These are phyloP conservation scores for Psittacus erithacus DNA, from an alignment of 2,113 vertebrate genomes.

Conservation along the genomic window DNA sequence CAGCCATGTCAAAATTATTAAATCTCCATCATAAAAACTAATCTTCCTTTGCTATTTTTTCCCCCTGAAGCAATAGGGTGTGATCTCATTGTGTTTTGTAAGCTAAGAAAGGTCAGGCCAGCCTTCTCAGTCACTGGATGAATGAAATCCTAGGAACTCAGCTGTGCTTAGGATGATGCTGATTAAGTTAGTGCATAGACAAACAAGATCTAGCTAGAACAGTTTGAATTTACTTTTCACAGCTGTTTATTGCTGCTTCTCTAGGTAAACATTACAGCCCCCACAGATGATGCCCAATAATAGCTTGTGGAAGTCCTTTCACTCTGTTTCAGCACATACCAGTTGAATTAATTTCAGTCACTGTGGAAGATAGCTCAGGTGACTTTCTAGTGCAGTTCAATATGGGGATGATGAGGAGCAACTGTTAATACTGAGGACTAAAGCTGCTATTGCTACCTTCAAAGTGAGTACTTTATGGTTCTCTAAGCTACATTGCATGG, in stretches of 20 bases:
- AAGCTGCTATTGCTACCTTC: background rate
- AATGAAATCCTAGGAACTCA: background rate
- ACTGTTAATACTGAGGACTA: background rate
- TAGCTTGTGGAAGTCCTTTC: constrained; percentile 20
- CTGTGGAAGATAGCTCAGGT: background rate
- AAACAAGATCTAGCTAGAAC: constrained; percentile 29
- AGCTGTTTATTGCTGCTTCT: constrained; percentile 32
- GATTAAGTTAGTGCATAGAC: constrained; percentile 8
- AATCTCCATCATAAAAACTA: constrained; percentile 8
- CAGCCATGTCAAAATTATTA: background rate
- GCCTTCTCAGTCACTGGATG: background rate
- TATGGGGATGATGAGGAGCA: background rate
- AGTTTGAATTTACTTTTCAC: constrained; percentile 44
- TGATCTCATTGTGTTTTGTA: background rate
- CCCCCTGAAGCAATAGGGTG: background rate
- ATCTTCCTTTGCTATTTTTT: background rate
- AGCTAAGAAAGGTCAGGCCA: background rate
- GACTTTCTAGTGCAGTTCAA: background rate
- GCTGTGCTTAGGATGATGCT: background rate
- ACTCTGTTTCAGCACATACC: background rate
- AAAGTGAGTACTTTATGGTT: background rate
- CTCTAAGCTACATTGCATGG: fast-evolving
- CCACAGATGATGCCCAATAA: background rate
- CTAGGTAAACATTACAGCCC: constrained; percentile 1
- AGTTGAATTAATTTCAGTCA: background rate